Conservation (phyloP, 2,888 invertebrate species). For the Emmelina monodactyla region DNA sequence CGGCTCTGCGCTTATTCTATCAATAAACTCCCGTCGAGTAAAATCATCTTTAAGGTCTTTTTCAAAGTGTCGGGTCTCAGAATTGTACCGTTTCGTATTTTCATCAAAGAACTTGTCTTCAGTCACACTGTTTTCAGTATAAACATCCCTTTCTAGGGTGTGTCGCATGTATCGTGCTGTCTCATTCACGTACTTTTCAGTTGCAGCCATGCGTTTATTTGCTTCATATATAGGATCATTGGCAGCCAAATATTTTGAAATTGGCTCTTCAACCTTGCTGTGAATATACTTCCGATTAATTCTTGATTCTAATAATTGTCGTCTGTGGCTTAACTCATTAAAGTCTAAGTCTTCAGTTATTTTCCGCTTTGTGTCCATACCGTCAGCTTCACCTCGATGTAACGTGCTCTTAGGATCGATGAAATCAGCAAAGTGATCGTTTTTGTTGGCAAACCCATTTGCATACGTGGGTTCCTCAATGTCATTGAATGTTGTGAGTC, state of each 20-base stretch:
- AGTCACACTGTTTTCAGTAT: conserved; percentile 55
- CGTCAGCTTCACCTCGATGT: conserved; percentile 73
- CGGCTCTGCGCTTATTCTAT: conserved; percentile 29
- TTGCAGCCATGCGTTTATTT: conserved; percentile 55
- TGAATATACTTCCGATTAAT: conserved; percentile 66
- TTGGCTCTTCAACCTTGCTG: conserved; percentile 39
- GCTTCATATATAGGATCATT: conserved; percentile 55
- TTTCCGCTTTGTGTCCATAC: conserved; percentile 70
- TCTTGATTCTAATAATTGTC: conserved; percentile 79
- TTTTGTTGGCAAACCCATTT: conserved; percentile 38
- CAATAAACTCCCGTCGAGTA: conserved; percentile 44
- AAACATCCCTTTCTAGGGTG: conserved; percentile 64
- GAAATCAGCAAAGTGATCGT: conserved; percentile 32
- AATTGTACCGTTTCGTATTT: conserved; percentile 48
- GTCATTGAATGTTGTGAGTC: conserved; percentile 58
- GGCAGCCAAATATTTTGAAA: conserved; percentile 50
- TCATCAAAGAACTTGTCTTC: conserved; percentile 61
- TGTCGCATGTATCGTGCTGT: conserved; percentile 64
- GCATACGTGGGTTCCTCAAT: conserved; percentile 60
- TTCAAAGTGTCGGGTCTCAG: conserved; percentile 41
- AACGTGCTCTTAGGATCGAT: conserved; percentile 45
- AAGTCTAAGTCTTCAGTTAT: conserved; percentile 56
- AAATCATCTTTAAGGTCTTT: conserved; percentile 42
- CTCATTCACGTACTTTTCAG: conserved; percentile 64
- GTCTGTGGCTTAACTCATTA: conserved; percentile 73